Conservation (phyloP, 1,140 invertebrate species). For the Polypedilum vanderplanki region DNA sequence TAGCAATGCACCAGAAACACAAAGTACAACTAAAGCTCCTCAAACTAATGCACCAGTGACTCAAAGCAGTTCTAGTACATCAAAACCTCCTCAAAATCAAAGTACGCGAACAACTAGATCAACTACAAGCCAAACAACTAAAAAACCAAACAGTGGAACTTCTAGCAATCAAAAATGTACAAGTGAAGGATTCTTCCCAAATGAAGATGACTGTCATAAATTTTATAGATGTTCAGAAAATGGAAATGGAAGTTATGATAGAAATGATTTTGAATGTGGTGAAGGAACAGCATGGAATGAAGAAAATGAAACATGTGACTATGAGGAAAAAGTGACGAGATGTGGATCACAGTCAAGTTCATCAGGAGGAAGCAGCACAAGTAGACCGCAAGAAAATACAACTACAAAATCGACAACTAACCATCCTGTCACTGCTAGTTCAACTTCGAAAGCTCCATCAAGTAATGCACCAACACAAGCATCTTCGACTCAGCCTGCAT, state of each 20-base stretch:
- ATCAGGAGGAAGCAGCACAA: conserved; percentile 15
- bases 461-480: conserved; percentile 31
- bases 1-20: not conserved
- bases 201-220: conserved; percentile 52
- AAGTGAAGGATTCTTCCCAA: conserved; percentile 36
- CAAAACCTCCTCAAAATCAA: not conserved
- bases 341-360: conserved; percentile 30
- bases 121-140: not conserved
- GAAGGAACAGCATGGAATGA: conserved; percentile 57
- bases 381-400: conserved; percentile 34
- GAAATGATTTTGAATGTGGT: conserved; percentile 56
- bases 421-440: conserved; percentile 28
- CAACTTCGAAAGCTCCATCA: conserved; percentile 31
- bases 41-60: too few species aligned
- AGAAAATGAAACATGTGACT: conserved; percentile 52
- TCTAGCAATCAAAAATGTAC: not conserved
- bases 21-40: not conserved
- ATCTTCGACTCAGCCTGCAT: conserved; percentile 3
- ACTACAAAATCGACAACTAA: conserved; percentile 28
- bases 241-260: conserved; percentile 46
- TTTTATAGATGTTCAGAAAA: conserved; percentile 61
- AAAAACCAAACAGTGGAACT: not conserved
- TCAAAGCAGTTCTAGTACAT: too few species aligned
- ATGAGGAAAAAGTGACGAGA: conserved; percentile 45
- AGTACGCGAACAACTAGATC: not conserved